Percentiles rank a stretch among this genome's conserved stretches.
These are phyloP conservation scores for Cecropterus lyciades DNA, from an alignment of 1,140 invertebrate species.

Conservation along the genomic window DNA sequence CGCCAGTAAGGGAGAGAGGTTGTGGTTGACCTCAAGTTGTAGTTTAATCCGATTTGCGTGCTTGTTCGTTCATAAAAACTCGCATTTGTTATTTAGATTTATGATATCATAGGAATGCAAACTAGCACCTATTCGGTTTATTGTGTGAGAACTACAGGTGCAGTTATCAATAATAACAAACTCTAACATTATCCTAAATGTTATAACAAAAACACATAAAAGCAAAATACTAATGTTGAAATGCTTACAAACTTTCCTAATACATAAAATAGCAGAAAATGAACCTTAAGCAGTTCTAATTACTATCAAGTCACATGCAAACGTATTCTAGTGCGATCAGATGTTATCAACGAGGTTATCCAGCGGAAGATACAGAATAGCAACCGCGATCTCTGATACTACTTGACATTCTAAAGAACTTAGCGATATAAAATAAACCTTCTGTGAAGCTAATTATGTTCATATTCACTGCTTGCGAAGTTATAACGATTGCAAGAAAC, in stretches of 20 bases:
- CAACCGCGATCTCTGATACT: constrained; percentile 33
- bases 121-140: not conserved
- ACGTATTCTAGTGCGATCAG: constrained; percentile 35
- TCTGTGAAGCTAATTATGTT: constrained; percentile 22
- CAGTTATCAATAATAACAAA: not conserved
- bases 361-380: constrained; percentile 49
- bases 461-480: constrained; percentile 7
- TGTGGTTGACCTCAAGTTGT: no score
- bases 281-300: constrained; percentile 26
- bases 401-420: constrained; percentile 30
- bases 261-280: constrained; percentile 25
- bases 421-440: constrained; percentile 12
- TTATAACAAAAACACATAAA: constrained; percentile 11
- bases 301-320: constrained; percentile 28
- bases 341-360: constrained; percentile 56
- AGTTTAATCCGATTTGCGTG: no score
- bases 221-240: constrained; percentile 19
- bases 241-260: constrained; percentile 10
- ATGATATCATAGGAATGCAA: constrained; percentile 4
- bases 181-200: constrained; percentile 6
- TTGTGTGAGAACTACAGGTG: not conserved
- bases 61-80: not conserved
- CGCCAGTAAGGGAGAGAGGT: no score
- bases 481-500: constrained; percentile 25
- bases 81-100: not conserved